These are phyloP conservation scores for Poicephalus meyeri DNA, from an alignment of 2,113 vertebrate species.

Conservation along the genomic window DNA sequence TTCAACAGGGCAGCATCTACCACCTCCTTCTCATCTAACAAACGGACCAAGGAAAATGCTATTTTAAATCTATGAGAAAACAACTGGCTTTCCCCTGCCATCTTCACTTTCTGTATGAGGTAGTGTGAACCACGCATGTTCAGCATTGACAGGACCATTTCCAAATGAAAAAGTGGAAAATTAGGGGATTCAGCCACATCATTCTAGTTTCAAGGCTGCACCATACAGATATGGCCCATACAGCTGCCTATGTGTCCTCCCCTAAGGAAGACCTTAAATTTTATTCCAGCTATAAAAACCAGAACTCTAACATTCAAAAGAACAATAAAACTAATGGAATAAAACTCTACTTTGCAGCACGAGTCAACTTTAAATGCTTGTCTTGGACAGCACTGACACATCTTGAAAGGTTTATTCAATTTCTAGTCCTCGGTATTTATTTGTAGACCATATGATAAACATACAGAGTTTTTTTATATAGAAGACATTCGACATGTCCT, in stretches of 20 bases:
- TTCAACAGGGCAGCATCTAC: not conserved
- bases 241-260: not conserved
- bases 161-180: not conserved
- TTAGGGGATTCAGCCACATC: not conserved
- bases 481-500: not conserved
- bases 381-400: not conserved
- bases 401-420: not conserved
- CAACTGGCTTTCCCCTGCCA: not conserved
- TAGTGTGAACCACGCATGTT: not conserved
- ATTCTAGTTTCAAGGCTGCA: not conserved
- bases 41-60: not conserved
- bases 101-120: not conserved
- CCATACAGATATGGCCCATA: not conserved
- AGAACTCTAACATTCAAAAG: not conserved
- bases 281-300: not conserved
- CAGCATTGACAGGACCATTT: not conserved
- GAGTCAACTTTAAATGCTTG: not conserved
- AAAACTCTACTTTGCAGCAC: not conserved
- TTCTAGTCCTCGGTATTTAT: not conserved
- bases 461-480: not conserved
- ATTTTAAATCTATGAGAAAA: not conserved
- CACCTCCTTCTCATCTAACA: not conserved
- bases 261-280: not conserved
- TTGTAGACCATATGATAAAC: not conserved
- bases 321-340: not conserved